phyloP scores from a whole-genome alignment of 2,888 invertebrate genomes.

The Thera britannica region DNA sequence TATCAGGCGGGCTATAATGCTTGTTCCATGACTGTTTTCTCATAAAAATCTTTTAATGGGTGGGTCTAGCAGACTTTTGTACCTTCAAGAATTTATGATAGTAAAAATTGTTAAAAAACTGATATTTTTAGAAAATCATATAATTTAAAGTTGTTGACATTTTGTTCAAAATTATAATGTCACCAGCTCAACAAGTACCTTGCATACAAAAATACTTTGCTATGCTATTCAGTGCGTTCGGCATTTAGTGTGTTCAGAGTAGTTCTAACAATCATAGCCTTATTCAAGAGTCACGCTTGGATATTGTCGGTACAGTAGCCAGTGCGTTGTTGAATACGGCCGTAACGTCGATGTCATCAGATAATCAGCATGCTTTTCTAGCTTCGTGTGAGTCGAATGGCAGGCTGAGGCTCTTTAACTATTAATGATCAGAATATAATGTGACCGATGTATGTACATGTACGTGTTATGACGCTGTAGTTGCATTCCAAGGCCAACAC shows the following conservation, averaged over 20 bases:
- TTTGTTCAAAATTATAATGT: too few species aligned
- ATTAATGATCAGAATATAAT: slow-evolving; percentile 8
- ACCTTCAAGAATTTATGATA: too few species aligned
- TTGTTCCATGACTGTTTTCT: neutral
- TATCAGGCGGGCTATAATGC: too few species aligned
- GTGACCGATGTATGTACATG: slow-evolving; percentile 23
- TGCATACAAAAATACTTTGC: slow-evolving; percentile 9
- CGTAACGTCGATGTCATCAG: slow-evolving; percentile 46
- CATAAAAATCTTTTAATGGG: too few species aligned
- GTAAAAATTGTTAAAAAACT: neutral
- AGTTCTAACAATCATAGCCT: slow-evolving; percentile 56
- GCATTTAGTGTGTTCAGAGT: slow-evolving; percentile 56
- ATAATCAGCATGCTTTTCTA: slow-evolving; percentile 62
- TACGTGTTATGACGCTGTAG: slow-evolving; percentile 69
- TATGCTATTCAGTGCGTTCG: slow-evolving; percentile 22
- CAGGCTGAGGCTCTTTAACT: slow-evolving; percentile 9
- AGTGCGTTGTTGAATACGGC: slow-evolving; percentile 15
- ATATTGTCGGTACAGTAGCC: neutral
- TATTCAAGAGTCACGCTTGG: slow-evolving; percentile 13
- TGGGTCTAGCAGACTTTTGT: too few species aligned
- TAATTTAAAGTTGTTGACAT: too few species aligned
- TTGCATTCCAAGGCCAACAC: slow-evolving; percentile 82
- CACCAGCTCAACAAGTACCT: neutral
- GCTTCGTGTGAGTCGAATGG: slow-evolving; percentile 33
- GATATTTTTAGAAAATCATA: neutral